Evolutionary conservation across 2,888 invertebrate species (phyloP).

Genomic region (Elmis aenea): DNA sequence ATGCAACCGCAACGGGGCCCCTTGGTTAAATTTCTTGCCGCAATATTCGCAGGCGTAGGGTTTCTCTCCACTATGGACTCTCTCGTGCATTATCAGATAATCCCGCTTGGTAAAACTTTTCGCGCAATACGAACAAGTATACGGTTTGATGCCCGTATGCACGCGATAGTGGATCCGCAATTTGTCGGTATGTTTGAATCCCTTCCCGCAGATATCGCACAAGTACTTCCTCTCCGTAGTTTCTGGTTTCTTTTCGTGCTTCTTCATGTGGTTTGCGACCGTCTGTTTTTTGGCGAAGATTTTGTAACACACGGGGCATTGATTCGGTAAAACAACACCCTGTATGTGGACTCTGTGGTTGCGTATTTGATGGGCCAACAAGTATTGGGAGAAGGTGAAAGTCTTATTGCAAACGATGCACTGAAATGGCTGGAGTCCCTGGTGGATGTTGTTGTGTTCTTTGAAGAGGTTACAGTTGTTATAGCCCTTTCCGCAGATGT

Average conservation of each 20-base stretch:
- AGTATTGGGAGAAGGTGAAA: conserved; percentile 49
- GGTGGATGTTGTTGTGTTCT: conserved; percentile 54
- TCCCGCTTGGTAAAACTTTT: conserved; percentile 40
- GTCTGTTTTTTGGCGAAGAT: conserved; percentile 36
- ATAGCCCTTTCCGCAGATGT: conserved; percentile 53
- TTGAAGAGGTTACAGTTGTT: conserved; percentile 51
- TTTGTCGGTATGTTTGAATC: conserved; percentile 37
- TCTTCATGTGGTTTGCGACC: conserved; percentile 50
- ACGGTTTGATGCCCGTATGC: conserved; percentile 40
- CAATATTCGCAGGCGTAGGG: conserved; percentile 58
- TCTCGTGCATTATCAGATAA: conserved; percentile 55
- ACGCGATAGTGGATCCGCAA: conserved; percentile 37
- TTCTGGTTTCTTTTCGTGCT: conserved; percentile 47
- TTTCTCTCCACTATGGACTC: conserved; percentile 59
- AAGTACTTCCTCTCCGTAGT: conserved; percentile 35
- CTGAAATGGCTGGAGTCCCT: conserved; percentile 50
- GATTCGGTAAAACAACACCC: conserved; percentile 45
- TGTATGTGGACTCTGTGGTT: conserved; percentile 40
- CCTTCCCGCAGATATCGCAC: conserved; percentile 41
- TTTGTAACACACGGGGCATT: conserved; percentile 36
- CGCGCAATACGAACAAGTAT: conserved; percentile 36
- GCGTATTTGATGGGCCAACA: conserved; percentile 45
- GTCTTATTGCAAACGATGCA: conserved; percentile 52
- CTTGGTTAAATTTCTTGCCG: conserved; percentile 58
- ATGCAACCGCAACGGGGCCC: conserved; percentile 57